A percentile compares a stretch with the other conserved stretches of the same genome.
Evolutionary conservation across 2,113 vertebrate species (phyloP).

Genomic region (Spea multiplicata): DNA sequence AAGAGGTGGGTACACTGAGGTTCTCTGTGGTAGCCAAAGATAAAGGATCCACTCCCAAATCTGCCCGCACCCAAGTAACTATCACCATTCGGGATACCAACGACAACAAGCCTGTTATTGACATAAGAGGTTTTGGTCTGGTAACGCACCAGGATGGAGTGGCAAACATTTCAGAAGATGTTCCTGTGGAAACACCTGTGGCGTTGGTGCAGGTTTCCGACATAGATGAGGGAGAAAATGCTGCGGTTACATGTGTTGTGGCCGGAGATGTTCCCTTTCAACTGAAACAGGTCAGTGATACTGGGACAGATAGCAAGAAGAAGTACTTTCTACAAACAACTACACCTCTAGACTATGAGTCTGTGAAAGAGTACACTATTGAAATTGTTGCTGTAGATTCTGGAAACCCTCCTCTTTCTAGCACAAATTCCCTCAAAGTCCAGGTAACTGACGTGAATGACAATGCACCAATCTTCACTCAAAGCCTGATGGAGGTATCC

Average conservation of each 20-base stretch:
- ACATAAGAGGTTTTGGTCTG: conserved; percentile 90
- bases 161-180: conserved; percentile 95
- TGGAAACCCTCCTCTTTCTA: conserved; percentile 92
- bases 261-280: conserved; percentile 93
- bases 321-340: conserved; percentile 97
- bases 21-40: conserved; percentile 90
- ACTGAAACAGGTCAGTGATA: conserved; percentile 86
- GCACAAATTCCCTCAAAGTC: conserved; percentile 92
- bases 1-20: conserved; percentile 83
- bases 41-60: conserved; percentile 86
- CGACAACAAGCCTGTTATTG: conserved; percentile 86
- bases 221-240: conserved; percentile 91
- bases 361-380: conserved; percentile 86
- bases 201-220: conserved; percentile 95
- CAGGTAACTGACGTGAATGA: conserved; percentile 94
- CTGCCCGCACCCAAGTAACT: conserved; percentile 81
- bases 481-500: conserved; percentile 78
- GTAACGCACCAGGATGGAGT: conserved; percentile 89
- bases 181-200: conserved; percentile 87
- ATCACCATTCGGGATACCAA: conserved; percentile 89
- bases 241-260: conserved; percentile 92
- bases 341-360: conserved; percentile 86
- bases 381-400: conserved; percentile 95
- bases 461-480: conserved; percentile 85
- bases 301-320: conserved; percentile 87